A percentile compares a stretch with the other conserved stretches of the same genome.
phyloP scores from a whole-genome alignment of 2,113 vertebrate genomes.

The Psammodynastes pulverulentus region DNA sequence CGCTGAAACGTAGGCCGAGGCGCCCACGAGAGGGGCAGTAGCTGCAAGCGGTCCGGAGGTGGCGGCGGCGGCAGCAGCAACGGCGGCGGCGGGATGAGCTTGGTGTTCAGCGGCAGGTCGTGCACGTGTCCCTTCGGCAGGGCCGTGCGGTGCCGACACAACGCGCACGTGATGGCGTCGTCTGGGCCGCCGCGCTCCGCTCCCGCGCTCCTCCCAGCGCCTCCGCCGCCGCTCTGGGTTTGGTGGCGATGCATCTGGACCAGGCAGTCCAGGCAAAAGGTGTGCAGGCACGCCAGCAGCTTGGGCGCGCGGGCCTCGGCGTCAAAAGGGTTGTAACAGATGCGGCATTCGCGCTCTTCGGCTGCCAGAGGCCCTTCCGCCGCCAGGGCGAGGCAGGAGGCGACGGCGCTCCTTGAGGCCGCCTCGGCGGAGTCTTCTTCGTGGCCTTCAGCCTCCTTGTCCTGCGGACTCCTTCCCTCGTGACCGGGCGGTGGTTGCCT shows the following conservation, averaged over 20 bases:
- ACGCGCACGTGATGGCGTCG: slow-evolving; percentile 81
- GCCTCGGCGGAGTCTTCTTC: not conserved
- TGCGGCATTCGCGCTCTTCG: slow-evolving; percentile 92
- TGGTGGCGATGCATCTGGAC: slow-evolving; percentile 80
- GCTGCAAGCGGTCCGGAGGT: slow-evolving; percentile 76
- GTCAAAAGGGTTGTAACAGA: slow-evolving; percentile 95
- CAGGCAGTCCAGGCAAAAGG: slow-evolving; percentile 92
- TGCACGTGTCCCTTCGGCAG: slow-evolving; percentile 86
- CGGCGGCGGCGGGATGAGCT: slow-evolving; percentile 77
- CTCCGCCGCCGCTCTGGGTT: slow-evolving; percentile 20
- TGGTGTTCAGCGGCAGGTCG: slow-evolving; percentile 88
- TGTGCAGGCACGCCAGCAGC: slow-evolving; percentile 91
- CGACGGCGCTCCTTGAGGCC: not conserved
- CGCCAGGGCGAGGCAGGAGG: slow-evolving; percentile 3
- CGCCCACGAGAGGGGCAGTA: slow-evolving; percentile 75
- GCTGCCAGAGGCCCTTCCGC: slow-evolving; percentile 65
- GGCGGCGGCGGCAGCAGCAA: slow-evolving; percentile 79
- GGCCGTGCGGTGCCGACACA: slow-evolving; percentile 88
- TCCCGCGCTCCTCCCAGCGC: slow-evolving; percentile 52
- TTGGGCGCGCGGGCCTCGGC: slow-evolving; percentile 86
- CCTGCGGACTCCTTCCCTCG: not conserved
- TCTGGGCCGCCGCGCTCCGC: slow-evolving; percentile 44
- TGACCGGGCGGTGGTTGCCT: not conserved
- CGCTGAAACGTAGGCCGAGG: slow-evolving; percentile 40
- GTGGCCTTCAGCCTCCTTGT: not conserved